Base-by-base conservation (phyloP, 2,113 vertebrate species). In the Heterotis niloticus region DNA sequence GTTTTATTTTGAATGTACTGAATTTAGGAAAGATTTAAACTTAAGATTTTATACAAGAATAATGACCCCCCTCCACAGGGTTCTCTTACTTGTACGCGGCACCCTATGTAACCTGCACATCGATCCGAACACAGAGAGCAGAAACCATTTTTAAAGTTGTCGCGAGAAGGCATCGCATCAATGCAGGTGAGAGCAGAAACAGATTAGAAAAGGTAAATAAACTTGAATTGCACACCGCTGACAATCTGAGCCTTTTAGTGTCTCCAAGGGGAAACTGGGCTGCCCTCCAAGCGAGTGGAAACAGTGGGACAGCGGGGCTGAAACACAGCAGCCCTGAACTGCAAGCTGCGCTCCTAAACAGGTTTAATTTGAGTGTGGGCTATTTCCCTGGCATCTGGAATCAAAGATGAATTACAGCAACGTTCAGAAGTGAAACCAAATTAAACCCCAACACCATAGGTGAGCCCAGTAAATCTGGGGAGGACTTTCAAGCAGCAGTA, bases 381-480 rank as follows among this genome's bases (percentile, higher is more conserved):
- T 12, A 11, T 20, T 72, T 72, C n/a, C 44, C 54, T 1, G 16
- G 57, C 24, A 74, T 59, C 52, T n/a, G n/a, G 54, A 23, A 57
- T 56, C 71, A n/a, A 13, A 17, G 71, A 59, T 59, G 56, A 20
- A 29, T 57, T 54, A 24, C 71, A 51, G 23, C 2, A 74, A 24
- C 17, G 51, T n/a, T 74, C 24, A 74, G 56, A 74, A 57, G n/a
- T 16, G 14, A 73, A 26, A 54, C 23, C n/a, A 57, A 74, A 74
- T 26, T 28, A 56, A n/a, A 74, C 56, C 52, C 23, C 56, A 10
- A 13, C 16, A 54, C 11, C 12, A 18, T 56, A 57, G 9, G 24
- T 74, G 52, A 13, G 7, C n/a, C 7, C 51, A n/a, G 70, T 56
- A 72, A n/a, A 56, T 23, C 44, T 24, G 23, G 23, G 34, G 7